These are phyloP conservation scores for Pentamera pediparva DNA, from an alignment of 53 echinoderm and acorn worm species.

Conservation along the genomic window DNA sequence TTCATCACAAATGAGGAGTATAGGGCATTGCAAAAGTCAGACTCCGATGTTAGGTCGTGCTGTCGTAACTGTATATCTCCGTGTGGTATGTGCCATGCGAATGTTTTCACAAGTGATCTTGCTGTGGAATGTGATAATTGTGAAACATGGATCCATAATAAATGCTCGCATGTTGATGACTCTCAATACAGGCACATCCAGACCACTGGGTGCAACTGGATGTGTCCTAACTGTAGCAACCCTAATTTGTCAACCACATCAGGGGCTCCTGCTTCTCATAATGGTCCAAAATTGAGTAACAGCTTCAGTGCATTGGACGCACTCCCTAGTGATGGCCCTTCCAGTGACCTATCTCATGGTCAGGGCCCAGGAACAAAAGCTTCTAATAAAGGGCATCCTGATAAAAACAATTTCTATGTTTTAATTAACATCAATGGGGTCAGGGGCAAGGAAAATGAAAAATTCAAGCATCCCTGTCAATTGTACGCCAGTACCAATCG, in stretches of 20 bases:
- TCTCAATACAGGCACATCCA: neutral
- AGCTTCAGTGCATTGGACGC: neutral
- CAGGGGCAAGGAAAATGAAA: neutral
- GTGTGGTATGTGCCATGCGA: too few relatives aligned
- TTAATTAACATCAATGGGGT: neutral
- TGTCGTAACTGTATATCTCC: neutral
- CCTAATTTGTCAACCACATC: neutral
- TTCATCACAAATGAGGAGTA: neutral
- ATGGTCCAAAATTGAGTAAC: neutral
- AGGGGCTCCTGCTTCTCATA: neutral
- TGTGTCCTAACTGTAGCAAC: neutral
- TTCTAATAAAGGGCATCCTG: too few relatives aligned
- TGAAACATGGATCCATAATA: neutral
- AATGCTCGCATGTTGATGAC: neutral
- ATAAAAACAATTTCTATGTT: neutral
- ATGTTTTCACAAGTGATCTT: neutral
- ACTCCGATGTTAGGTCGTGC: neutral
- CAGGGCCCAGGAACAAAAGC: too few relatives aligned
- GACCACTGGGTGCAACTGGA: too few relatives aligned
- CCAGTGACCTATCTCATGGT: too few relatives aligned
- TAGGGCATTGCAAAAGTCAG: neutral
- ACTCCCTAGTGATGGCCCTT: neutral
- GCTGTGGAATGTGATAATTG: neutral
- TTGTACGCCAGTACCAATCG: too few relatives aligned
- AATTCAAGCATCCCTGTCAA: too few relatives aligned